phyloP scores from a whole-genome alignment of 2,797 vertebrate species.

The Catamblyrhynchus diadema region DNA sequence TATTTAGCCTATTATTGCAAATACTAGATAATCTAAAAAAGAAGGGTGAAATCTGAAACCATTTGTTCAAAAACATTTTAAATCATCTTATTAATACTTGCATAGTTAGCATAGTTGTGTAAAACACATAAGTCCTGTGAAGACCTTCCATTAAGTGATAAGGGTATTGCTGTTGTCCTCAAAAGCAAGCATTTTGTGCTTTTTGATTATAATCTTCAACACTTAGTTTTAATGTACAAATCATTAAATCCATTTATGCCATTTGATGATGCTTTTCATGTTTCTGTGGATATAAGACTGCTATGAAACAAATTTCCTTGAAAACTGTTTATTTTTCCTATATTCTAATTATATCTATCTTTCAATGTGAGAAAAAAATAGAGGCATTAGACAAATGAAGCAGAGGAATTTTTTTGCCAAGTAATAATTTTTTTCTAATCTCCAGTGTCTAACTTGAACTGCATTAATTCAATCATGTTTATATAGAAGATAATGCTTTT shows the following conservation, averaged over 20 bases:
- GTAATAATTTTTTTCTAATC: background rate
- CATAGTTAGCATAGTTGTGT: background rate
- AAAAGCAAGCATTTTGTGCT: background rate
- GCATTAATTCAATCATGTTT: background rate
- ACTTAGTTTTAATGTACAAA: background rate
- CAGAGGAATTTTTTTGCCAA: background rate
- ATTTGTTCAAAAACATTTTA: background rate
- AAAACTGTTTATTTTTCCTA: background rate
- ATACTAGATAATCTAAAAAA: background rate
- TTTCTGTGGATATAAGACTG: background rate
- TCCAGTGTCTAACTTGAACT: background rate
- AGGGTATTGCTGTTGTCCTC: background rate
- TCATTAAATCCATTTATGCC: background rate
- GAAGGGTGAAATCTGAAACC: background rate
- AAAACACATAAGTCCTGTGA: background rate
- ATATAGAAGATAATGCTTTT: background rate
- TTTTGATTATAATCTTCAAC: background rate
- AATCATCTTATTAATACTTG: background rate
- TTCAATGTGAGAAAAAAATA: background rate
- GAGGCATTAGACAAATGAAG: background rate
- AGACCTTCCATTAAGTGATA: background rate
- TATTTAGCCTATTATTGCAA: background rate
- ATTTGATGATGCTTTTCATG: background rate
- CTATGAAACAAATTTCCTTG: background rate
- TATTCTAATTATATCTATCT: background rate